A percentile compares a stretch with the other conserved stretches of the same genome.
phyloP scores from a whole-genome alignment of 2,888 invertebrate genomes.

The Mimachlamys varia region DNA sequence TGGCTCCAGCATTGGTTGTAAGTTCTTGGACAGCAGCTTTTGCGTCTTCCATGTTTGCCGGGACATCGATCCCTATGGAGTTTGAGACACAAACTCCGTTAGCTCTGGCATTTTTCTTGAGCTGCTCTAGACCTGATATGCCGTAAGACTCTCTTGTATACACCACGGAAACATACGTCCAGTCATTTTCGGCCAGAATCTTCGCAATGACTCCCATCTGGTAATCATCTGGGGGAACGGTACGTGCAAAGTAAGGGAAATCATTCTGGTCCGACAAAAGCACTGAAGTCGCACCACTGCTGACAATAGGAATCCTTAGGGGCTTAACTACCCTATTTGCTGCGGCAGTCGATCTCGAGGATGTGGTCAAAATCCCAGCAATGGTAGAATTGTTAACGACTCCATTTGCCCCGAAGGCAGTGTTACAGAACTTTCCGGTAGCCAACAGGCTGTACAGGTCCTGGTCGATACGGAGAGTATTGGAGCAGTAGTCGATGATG shows the following conservation, averaged over 20 bases:
- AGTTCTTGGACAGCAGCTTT: slow-evolving; percentile 57
- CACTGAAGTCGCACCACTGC: slow-evolving; percentile 65
- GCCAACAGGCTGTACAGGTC: slow-evolving; percentile 77
- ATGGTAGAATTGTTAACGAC: slow-evolving; percentile 62
- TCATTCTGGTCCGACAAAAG: slow-evolving; percentile 61
- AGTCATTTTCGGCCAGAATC: slow-evolving; percentile 76
- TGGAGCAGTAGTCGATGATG: slow-evolving; percentile 75
- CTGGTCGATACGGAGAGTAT: slow-evolving; percentile 69
- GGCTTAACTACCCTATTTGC: slow-evolving; percentile 82
- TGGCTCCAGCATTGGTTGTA: slow-evolving; percentile 57
- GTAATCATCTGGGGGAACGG: slow-evolving; percentile 69
- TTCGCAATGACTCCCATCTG: slow-evolving; percentile 74
- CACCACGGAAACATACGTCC: slow-evolving; percentile 80
- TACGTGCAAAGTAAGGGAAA: slow-evolving; percentile 72
- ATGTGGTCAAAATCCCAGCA: slow-evolving; percentile 76
- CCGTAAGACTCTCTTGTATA: slow-evolving; percentile 64
- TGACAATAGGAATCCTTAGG: slow-evolving; percentile 83
- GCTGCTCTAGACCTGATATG: slow-evolving; percentile 51
- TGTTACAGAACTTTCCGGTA: slow-evolving; percentile 75
- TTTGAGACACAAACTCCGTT: slow-evolving; percentile 61
- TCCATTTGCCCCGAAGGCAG: slow-evolving; percentile 58
- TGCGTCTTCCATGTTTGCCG: slow-evolving; percentile 55
- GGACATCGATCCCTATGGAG: slow-evolving; percentile 53
- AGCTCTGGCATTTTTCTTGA: slow-evolving; percentile 52
- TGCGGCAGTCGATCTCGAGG: slow-evolving; percentile 68